phyloP scores from a whole-genome alignment of 1,140 invertebrate genomes.

The Drosophila suzukii region DNA sequence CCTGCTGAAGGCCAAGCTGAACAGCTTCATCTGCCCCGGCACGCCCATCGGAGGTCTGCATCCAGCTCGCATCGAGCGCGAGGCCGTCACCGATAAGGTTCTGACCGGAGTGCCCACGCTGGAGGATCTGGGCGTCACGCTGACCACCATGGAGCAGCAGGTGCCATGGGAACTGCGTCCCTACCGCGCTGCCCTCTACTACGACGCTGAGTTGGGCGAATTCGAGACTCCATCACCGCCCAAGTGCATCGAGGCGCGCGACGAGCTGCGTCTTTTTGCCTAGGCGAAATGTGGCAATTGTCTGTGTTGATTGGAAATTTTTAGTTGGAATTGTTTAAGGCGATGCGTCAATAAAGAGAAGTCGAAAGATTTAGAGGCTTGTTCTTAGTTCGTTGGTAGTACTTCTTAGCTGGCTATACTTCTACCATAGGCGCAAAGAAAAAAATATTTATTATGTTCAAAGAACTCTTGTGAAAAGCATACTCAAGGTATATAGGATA shows the following conservation, averaged over 20 bases:
- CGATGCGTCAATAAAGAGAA: slow-evolving; percentile 56
- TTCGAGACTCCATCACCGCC: slow-evolving; percentile 89
- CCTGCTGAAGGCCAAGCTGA: slow-evolving; percentile 87
- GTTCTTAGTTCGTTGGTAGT: neutral
- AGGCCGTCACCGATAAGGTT: slow-evolving; percentile 90
- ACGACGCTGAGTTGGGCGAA: slow-evolving; percentile 91
- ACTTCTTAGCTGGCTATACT: too few species aligned
- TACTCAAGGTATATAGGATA: too few species aligned
- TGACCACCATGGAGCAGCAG: slow-evolving; percentile 91
- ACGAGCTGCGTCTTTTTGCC: slow-evolving; percentile 69
- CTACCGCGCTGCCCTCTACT: slow-evolving; percentile 88
- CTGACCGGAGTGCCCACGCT: slow-evolving; percentile 89
- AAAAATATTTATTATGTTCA: too few species aligned
- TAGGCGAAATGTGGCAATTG: slow-evolving; percentile 31
- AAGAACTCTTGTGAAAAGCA: too few species aligned
- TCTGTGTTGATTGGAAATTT: slow-evolving; percentile 60
- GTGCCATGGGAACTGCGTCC: slow-evolving; percentile 91
- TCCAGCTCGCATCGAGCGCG: slow-evolving; percentile 93
- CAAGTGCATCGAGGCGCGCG: slow-evolving; percentile 66
- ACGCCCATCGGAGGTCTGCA: slow-evolving; percentile 89
- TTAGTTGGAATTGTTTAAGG: slow-evolving; percentile 54
- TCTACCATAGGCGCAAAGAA: too few species aligned
- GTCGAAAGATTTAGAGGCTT: slow-evolving; percentile 31
- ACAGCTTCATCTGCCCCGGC: slow-evolving; percentile 86
- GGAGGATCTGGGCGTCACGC: slow-evolving; percentile 93